Base-by-base conservation (phyloP, 1,140 invertebrate species). In the Scaptomyza hsui region DNA sequence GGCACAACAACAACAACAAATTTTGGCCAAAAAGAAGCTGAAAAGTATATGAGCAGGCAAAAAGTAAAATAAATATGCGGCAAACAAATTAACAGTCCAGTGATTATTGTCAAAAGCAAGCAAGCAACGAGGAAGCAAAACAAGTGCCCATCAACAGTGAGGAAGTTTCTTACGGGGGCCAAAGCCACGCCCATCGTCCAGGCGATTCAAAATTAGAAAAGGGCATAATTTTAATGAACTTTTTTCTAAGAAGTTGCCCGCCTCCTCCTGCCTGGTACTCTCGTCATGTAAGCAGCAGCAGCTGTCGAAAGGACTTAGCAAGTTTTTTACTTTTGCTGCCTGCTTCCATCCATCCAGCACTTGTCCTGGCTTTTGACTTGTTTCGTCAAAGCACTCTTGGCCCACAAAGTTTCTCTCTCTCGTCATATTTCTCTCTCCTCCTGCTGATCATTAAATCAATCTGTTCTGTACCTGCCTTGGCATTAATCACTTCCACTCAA, bases 191-290 rank as follows among this genome's bases (percentile, higher is more conserved):
- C 41, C 44, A 6, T 3, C 21, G 21, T 35, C 24, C 60, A 10
- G 42, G 32, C 79, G 71, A 73, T 75, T 77, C 68, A 80, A 77
- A 86, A 86, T 86, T 86, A 86, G 82, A 85, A 85, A 82, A 88
- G 82, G 83, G 83, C 83, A 88, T 89, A 88, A 88, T 88, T 88
- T 89, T 88, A 88, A 88, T 88, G 82, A 88, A 88, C 82, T 88
- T 88, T 88, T 78, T 76, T 47, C 55, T 56, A 44, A 68, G 76
- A 64, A 68, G 39, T 65, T 71, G 55, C 29, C 26, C 45, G 51
- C 18, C 45, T 18, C 26, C 44, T 26, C 10, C 12, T 16, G n/a
- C 4, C 6, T 49, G 52, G 55, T 61, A 56, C 61, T 71, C 61
- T 71, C 63, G 52, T 29, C 63, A 56, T 86, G 78, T 78, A 77